A percentile compares a stretch with the other conserved stretches of the same genome.
phyloP scores from a whole-genome alignment of 2,888 invertebrate genomes.

The Clanis bilineata region DNA sequence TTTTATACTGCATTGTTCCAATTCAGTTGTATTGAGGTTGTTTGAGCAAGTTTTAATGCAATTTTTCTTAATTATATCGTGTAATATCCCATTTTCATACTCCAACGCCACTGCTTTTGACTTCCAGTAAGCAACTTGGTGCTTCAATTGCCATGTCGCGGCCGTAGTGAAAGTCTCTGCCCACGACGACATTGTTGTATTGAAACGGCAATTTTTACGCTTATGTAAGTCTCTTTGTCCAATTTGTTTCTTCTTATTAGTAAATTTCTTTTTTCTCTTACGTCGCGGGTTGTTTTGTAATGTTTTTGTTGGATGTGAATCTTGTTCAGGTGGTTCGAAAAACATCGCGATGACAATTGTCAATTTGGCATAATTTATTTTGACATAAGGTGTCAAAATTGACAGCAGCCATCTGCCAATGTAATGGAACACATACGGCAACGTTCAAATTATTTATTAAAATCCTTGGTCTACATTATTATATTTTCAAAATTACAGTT shows the following conservation, averaged over 20 bases:
- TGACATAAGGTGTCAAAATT: no score
- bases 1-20: not conserved
- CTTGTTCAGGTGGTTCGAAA: slow-evolving; percentile 43
- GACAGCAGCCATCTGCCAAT: no score
- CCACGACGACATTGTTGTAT: slow-evolving; percentile 63
- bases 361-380: not conserved
- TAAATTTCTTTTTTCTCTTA: slow-evolving; percentile 40
- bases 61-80: slow-evolving; percentile 70
- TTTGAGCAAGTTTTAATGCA: slow-evolving; percentile 30
- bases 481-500: no score
- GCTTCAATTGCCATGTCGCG: slow-evolving; percentile 77
- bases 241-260: slow-evolving; percentile 43
- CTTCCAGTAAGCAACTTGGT: slow-evolving; percentile 84
- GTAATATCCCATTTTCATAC: slow-evolving; percentile 81
- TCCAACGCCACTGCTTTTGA: slow-evolving; percentile 80
- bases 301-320: slow-evolving; percentile 27
- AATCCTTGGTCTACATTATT: no score
- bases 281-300: slow-evolving; percentile 30
- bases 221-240: slow-evolving; percentile 31
- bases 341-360: slow-evolving; percentile 36
- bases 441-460: no score
- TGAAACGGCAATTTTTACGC: slow-evolving; percentile 34
- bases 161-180: slow-evolving; percentile 63
- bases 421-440: no score
- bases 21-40: not conserved